Percentiles rank a stretch among this genome's conserved stretches.
Conservation (phyloP, 2,113 vertebrate genomes). For the Vanacampus margaritifer region DNA sequence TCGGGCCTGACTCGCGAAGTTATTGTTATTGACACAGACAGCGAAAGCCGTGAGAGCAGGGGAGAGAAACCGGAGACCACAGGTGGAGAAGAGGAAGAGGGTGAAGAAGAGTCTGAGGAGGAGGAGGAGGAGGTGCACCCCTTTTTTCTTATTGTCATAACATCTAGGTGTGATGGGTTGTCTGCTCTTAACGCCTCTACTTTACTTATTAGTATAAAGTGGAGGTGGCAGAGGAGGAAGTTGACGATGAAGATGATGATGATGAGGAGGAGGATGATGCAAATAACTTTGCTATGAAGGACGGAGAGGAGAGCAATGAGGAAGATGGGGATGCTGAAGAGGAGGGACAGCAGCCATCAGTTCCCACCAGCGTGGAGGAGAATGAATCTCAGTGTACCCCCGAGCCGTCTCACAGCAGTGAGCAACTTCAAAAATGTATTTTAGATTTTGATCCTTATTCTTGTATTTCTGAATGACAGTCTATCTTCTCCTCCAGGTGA, state of each 20-base stretch:
- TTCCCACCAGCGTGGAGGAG: conserved; percentile 81
- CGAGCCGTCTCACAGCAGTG: conserved; percentile 84
- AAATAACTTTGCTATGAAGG: conserved; percentile 80
- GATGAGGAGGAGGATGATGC: conserved; percentile 73
- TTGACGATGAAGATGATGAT: conserved; percentile 78
- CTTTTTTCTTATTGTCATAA: background rate
- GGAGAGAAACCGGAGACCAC: conserved; percentile 70
- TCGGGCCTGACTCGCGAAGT: conserved; percentile 79
- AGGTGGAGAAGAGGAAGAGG: conserved; percentile 73
- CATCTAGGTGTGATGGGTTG: background rate
- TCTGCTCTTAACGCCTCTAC: background rate
- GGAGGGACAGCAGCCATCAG: conserved; percentile 79
- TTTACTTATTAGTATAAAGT: conserved; percentile 64
- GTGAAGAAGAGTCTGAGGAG: conserved; percentile 30
- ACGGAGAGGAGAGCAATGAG: conserved; percentile 85
- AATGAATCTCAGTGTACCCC: conserved; percentile 69
- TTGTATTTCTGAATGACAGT: background rate
- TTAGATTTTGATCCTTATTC: background rate
- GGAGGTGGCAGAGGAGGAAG: conserved; percentile 61
- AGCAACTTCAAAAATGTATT: background rate
- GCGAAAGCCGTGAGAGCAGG: conserved; percentile 82
- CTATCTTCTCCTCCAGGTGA: conserved; percentile 69
- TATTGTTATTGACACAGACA: conserved; percentile 91
- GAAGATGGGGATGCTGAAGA: conserved; percentile 83
- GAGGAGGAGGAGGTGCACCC: conserved; percentile 17